Conservation (phyloP, 2,797 vertebrate genomes). For the Notolepis coatsorum region DNA sequence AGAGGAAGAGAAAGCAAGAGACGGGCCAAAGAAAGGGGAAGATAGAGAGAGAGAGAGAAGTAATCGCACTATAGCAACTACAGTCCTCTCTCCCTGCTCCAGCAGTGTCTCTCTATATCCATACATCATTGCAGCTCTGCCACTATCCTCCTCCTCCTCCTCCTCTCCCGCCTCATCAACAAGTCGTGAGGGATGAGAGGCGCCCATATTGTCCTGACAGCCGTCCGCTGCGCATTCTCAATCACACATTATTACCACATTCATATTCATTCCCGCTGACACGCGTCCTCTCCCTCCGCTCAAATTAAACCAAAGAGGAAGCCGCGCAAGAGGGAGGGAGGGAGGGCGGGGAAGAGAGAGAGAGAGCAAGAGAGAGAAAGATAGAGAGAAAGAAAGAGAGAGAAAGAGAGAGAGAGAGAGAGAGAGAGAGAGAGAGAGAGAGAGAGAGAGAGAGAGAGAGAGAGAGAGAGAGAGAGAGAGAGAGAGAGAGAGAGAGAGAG, state of each 20-base stretch:
- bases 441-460: background rate
- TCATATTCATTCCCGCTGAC: constrained; percentile 99
- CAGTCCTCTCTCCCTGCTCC: constrained; percentile 49
- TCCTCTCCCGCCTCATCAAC: constrained; percentile 93
- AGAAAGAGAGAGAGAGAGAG: background rate
- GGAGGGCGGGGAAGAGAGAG: background rate
- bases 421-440: background rate
- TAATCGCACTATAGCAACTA: too few relatives aligned
- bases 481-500: constrained; percentile 46
- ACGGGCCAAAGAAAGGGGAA: too few relatives aligned
- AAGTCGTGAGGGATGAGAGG: constrained; percentile 97
- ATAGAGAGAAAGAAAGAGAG: too few relatives aligned
- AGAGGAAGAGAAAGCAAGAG: background rate
- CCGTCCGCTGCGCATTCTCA: constrained; percentile 91
- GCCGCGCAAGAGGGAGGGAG: constrained; percentile 61
- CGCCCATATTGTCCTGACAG: constrained; percentile 99
- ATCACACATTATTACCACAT: constrained; percentile 99
- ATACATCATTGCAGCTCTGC: constrained; percentile 77
- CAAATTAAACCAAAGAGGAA: constrained; percentile 88
- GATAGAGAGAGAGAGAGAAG: too few relatives aligned
- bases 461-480: constrained; percentile 58
- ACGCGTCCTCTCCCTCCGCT: constrained; percentile 92
- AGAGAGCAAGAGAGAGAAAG: constrained; percentile 25
- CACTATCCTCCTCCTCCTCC: constrained; percentile 12
- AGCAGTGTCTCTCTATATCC: constrained; percentile 77